These are phyloP conservation scores for Leptinotarsa texana DNA, from an alignment of 1,140 invertebrate species.

Conservation along the genomic window DNA sequence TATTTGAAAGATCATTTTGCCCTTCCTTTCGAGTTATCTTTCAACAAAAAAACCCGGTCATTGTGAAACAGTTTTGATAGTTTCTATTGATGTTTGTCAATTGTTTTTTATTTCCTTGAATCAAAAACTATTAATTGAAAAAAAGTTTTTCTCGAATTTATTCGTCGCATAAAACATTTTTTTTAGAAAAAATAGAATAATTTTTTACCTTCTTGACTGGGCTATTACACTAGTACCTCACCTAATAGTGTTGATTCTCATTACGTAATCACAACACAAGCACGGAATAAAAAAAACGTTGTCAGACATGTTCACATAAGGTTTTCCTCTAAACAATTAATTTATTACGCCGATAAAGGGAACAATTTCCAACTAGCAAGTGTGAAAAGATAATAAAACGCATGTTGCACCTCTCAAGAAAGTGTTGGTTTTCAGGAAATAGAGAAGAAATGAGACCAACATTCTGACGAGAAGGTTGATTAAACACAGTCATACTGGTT, in stretches of 20 bases:
- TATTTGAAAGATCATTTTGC: too few relatives aligned
- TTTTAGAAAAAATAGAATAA: too few relatives aligned
- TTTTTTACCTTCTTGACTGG: neutral
- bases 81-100: too few relatives aligned
- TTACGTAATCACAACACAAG: slow-evolving; percentile 13
- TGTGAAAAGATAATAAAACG: slow-evolving; percentile 11
- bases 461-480: neutral
- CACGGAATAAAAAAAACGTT: neutral
- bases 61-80: too few relatives aligned
- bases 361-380: neutral
- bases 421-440: neutral
- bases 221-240: neutral
- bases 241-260: slow-evolving; percentile 16
- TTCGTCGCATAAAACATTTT: too few relatives aligned
- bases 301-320: slow-evolving; percentile 4
- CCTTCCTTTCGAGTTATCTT: too few relatives aligned
- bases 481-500: neutral
- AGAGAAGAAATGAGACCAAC: neutral
- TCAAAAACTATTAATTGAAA: too few relatives aligned
- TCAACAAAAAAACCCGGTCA: too few relatives aligned
- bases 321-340: slow-evolving; percentile 18
- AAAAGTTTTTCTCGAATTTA: too few relatives aligned
- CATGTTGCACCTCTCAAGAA: neutral
- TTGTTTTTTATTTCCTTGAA: too few relatives aligned
- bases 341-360: slow-evolving; percentile 16